phyloP scores from a whole-genome alignment of 2,888 invertebrate species.

The Lypha dubia region DNA sequence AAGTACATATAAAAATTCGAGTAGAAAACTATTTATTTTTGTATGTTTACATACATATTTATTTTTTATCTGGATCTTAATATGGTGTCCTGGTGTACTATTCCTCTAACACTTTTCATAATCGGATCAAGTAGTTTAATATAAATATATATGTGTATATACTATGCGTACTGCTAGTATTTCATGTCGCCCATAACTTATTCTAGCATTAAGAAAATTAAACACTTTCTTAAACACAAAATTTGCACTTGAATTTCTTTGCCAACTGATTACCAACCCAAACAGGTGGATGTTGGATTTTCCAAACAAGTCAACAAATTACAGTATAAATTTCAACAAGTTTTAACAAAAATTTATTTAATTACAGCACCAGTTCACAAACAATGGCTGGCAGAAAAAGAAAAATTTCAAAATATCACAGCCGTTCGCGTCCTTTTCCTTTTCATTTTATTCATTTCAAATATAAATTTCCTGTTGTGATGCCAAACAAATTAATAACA shows the following conservation, averaged over 20 bases:
- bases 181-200: too few species aligned
- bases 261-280: background rate
- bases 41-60: too few species aligned
- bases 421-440: background rate
- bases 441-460: background rate
- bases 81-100: too few species aligned
- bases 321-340: slow-evolving; percentile 26
- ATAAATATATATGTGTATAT: too few species aligned
- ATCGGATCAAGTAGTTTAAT: too few species aligned
- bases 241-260: background rate
- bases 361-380: slow-evolving; percentile 15
- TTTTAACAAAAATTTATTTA: slow-evolving; percentile 33
- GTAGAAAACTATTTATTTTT: too few species aligned
- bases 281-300: background rate
- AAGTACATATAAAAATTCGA: too few species aligned
- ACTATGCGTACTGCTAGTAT: too few species aligned
- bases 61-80: too few species aligned
- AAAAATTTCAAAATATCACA: slow-evolving; percentile 23
- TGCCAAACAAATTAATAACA: slow-evolving; percentile 16
- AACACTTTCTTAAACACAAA: background rate
- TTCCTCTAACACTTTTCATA: too few species aligned
- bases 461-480: slow-evolving; percentile 18
- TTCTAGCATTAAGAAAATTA: background rate
- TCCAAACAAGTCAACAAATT: background rate
- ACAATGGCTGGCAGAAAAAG: slow-evolving; percentile 4